phyloP scores from a whole-genome alignment of 2,113 vertebrate genomes.

The Silurus meridionalis region DNA sequence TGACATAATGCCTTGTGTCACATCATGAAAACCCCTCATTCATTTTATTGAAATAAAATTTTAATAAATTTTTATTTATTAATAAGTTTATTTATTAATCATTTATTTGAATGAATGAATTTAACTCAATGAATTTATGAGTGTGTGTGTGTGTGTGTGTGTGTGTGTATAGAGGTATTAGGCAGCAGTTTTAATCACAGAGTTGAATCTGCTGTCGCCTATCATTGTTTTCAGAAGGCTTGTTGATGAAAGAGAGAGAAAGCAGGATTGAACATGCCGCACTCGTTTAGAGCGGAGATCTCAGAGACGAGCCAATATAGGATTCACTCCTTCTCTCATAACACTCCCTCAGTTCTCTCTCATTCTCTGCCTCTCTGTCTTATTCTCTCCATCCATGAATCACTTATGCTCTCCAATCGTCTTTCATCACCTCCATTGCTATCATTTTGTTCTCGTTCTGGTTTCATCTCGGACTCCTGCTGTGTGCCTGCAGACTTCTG shows the following conservation, averaged over 20 bases:
- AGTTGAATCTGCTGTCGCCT: background rate
- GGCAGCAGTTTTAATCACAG: conserved; percentile 8
- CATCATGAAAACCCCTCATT: background rate
- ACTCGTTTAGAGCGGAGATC: background rate
- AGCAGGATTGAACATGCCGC: background rate
- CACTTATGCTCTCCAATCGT: background rate
- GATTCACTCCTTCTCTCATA: background rate
- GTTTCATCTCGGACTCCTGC: background rate
- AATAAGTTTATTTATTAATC: no score
- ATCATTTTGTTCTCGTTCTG: conserved; percentile 7
- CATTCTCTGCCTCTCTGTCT: conserved; percentile 1
- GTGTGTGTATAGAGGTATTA: background rate
- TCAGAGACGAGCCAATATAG: background rate
- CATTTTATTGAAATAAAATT: background rate
- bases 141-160: no score
- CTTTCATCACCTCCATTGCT: background rate
- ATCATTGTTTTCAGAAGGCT: background rate
- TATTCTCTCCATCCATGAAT: conserved; percentile 6
- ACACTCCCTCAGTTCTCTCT: background rate
- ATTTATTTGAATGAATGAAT: no score
- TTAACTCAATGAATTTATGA: background rate
- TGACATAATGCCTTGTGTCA: background rate
- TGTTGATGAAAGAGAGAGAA: conserved; percentile 36
- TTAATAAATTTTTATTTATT: no score
- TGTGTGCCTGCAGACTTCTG: background rate